Percentiles rank a stretch among this genome's conserved stretches.
phyloP scores from a whole-genome alignment of 2,113 vertebrate species.

The Aptenodytes patagonicus region DNA sequence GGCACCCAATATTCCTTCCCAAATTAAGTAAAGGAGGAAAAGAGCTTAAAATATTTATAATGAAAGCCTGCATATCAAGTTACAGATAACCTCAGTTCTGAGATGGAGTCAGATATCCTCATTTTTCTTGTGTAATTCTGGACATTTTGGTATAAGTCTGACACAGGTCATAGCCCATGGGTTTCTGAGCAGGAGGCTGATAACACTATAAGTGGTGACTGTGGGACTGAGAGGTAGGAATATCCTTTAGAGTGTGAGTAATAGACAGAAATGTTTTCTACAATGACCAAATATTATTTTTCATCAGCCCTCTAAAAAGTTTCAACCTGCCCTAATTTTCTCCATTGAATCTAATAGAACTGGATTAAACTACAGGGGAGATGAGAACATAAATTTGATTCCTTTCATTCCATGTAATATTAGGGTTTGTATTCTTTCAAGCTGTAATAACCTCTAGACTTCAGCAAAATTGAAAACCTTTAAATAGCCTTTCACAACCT shows the following conservation, averaged over 20 bases:
- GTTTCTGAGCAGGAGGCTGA: constrained; percentile 17
- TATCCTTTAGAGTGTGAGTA: constrained; percentile 40
- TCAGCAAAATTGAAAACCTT: constrained; percentile 83
- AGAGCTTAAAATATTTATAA: not conserved
- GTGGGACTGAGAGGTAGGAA: not conserved
- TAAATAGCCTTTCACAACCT: constrained; percentile 85
- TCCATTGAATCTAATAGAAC: constrained; percentile 75
- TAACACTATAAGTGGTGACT: constrained; percentile 33
- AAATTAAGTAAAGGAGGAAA: constrained; percentile 16
- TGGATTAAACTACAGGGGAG: constrained; percentile 78
- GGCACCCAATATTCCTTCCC: not conserved
- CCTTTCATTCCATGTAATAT: constrained; percentile 81
- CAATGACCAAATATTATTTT: constrained; percentile 71
- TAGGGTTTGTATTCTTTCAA: constrained; percentile 79
- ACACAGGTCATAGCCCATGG: not conserved
- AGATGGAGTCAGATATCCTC: not conserved
- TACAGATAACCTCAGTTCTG: not conserved
- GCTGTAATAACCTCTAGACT: constrained; percentile 83
- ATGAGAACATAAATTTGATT: constrained; percentile 81
- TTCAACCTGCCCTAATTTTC: constrained; percentile 72
- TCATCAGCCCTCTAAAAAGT: constrained; percentile 69
- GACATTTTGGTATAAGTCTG: not conserved
- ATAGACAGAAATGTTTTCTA: constrained; percentile 62
- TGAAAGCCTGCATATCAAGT: not conserved
- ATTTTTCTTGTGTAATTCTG: constrained; percentile 2